These are phyloP conservation scores for Periophthalmodon schlosseri DNA, from an alignment of 2,113 vertebrate species.

Conservation along the genomic window DNA sequence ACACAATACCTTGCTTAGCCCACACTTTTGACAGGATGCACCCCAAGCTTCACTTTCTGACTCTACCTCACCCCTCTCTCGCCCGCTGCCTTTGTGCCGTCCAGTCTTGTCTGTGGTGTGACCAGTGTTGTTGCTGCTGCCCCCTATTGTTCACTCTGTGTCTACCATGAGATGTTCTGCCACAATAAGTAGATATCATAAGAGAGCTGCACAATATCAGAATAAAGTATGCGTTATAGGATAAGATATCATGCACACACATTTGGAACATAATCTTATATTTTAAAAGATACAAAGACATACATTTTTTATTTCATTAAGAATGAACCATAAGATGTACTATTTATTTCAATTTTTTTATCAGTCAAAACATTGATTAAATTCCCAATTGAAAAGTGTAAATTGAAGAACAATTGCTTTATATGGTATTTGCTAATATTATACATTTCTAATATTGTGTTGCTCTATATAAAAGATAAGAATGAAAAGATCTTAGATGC, in stretches of 20 bases:
- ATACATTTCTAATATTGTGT: not conserved
- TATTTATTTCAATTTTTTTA: no score
- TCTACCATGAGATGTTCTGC: conserved; percentile 26
- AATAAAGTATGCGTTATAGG: not conserved
- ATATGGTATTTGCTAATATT: not conserved
- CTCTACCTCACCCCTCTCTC: conserved; percentile 60
- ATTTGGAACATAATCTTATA: not conserved
- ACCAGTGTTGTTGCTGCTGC: conserved; percentile 45
- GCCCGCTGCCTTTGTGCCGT: conserved; percentile 50
- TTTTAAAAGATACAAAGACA: no score
- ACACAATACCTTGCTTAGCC: conserved; percentile 37
- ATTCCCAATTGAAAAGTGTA: no score
- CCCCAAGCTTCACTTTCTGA: conserved; percentile 54
- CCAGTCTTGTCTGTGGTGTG: conserved; percentile 56
- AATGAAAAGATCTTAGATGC: conserved; percentile 18
- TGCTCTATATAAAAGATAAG: not conserved
- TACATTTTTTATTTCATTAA: no score
- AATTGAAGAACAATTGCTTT: not conserved
- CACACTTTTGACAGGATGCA: conserved; percentile 30
- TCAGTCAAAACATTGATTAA: no score
- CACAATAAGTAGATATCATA: not conserved
- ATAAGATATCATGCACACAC: no score
- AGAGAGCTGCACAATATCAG: not conserved
- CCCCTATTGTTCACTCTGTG: conserved; percentile 30
- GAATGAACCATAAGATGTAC: no score